Percentiles rank a stretch among this genome's conserved stretches.
These are phyloP conservation scores for Hydrolagus colliei DNA, from an alignment of 2,797 vertebrate species.

Conservation along the genomic window DNA sequence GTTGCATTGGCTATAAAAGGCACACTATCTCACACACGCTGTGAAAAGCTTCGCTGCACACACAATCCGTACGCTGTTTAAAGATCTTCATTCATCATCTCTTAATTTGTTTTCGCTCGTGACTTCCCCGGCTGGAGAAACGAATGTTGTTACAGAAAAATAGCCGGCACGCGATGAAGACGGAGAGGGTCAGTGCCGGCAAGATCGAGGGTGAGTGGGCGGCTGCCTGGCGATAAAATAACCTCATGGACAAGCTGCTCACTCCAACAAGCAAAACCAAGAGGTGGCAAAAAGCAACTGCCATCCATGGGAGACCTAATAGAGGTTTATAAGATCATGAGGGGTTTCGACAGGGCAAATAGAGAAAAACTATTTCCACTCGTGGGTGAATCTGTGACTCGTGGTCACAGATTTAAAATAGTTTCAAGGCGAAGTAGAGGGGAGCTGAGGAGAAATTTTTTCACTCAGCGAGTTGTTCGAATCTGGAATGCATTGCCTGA, in stretches of 20 bases:
- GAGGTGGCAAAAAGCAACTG: not conserved
- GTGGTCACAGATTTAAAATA: too few species aligned
- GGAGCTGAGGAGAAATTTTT: too few species aligned
- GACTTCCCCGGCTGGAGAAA: conserved; percentile 53
- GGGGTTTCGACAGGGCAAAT: too few species aligned
- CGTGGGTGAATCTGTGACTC: too few species aligned
- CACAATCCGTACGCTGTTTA: conserved; percentile 55
- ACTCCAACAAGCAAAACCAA: conserved; percentile 16
- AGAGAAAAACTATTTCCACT: too few species aligned
- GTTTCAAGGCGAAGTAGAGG: too few species aligned
- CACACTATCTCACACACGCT: conserved; percentile 43
- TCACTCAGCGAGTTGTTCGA: too few species aligned
- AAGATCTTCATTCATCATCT: conserved; percentile 67
- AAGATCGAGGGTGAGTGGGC: not conserved
- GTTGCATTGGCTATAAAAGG: conserved; percentile 46
- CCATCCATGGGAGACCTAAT: not conserved
- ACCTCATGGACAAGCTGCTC: not conserved
- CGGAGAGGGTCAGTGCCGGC: not conserved
- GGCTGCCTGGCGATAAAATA: conserved; percentile 14
- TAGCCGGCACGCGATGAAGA: not conserved
- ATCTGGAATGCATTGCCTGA: too few species aligned
- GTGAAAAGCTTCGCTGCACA: conserved; percentile 44
- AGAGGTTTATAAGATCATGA: too few species aligned
- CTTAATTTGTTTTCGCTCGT: conserved; percentile 67
- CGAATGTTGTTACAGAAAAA: conserved; percentile 60